A percentile compares a stretch with the other conserved stretches of the same genome.
phyloP scores from a whole-genome alignment of 37 sponge, comb jelly and placozoan genomes.

The Haliclona indistincta region DNA sequence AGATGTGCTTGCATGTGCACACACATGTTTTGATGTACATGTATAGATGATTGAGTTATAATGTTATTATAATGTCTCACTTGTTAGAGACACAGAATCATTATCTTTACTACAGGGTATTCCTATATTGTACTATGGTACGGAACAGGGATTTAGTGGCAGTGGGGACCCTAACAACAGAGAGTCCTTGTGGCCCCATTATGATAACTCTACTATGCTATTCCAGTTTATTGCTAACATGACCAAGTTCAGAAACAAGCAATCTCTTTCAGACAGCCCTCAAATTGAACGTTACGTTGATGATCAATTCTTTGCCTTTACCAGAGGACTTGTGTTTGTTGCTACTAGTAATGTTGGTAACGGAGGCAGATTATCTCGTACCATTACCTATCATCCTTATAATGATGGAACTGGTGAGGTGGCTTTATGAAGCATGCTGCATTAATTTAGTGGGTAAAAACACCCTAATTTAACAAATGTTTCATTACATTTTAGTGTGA shows the following conservation, averaged over 20 bases:
- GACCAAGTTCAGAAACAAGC: slow-evolving; percentile 39
- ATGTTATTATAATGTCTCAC: no score
- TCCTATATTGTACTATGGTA: slow-evolving; percentile 86
- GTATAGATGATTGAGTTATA: no score
- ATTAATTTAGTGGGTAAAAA: no score
- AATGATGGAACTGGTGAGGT: slow-evolving; percentile 57
- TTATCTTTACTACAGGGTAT: slow-evolving; percentile 56
- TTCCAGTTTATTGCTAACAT: slow-evolving; percentile 52
- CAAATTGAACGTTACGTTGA: slow-evolving; percentile 79
- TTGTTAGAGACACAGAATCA: no score
- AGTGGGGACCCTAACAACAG: slow-evolving; percentile 56
- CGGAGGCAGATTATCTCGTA: slow-evolving; percentile 37
- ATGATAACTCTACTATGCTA: slow-evolving; percentile 42
- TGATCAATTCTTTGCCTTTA: slow-evolving; percentile 79
- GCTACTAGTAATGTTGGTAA: slow-evolving; percentile 72
- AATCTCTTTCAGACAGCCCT: slow-evolving; percentile 17
- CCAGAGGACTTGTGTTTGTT: slow-evolving; percentile 76
- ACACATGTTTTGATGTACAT: no score
- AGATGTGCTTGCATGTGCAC: no score
- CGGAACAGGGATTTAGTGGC: slow-evolving; percentile 76
- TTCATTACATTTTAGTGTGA: no score
- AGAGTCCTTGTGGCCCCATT: slow-evolving; percentile 72
- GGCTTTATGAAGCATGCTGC: no score
- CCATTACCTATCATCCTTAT: slow-evolving; percentile 85
- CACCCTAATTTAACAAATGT: no score